phyloP scores from a whole-genome alignment of 2,797 vertebrate genomes.

The Adelosebastes latens region DNA sequence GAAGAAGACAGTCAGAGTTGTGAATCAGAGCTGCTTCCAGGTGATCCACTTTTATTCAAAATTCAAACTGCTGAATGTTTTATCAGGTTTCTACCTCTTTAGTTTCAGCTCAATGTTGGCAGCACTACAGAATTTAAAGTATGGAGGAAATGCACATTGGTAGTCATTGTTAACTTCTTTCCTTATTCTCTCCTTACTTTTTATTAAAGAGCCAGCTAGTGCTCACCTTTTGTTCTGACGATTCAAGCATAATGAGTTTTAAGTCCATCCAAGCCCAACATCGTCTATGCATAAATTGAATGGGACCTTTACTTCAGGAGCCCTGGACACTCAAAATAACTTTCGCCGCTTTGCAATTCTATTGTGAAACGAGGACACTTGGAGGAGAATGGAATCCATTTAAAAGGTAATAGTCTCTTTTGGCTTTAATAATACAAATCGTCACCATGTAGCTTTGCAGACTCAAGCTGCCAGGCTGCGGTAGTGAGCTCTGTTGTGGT shows the following conservation, averaged over 20 bases:
- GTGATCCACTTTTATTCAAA: no score
- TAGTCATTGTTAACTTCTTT: no score
- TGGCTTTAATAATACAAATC: slow-evolving; percentile 14
- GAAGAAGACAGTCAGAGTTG: not conserved
- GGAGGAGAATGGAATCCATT: not conserved
- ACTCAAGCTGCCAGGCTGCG: slow-evolving; percentile 27
- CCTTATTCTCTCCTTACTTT: not conserved
- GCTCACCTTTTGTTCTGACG: not conserved
- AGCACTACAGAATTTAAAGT: not conserved
- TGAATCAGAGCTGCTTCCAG: not conserved
- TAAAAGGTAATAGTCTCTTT: slow-evolving; percentile 16
- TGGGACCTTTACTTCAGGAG: not conserved
- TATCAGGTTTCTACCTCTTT: not conserved
- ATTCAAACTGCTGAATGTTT: not conserved
- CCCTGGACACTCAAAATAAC: not conserved
- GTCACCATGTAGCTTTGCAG: not conserved
- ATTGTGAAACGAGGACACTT: slow-evolving; percentile 21
- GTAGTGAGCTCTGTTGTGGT: slow-evolving; percentile 26
- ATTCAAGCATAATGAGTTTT: not conserved
- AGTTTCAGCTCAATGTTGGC: not conserved
- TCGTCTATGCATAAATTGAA: not conserved
- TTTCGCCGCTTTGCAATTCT: slow-evolving; percentile 3
- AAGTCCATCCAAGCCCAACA: not conserved
- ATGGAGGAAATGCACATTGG: not conserved
- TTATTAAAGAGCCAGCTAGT: not conserved